A percentile compares a stretch with the other conserved stretches of the same genome.
phyloP scores from a whole-genome alignment of 2,888 invertebrate species.

The Chydorus sphaericus region DNA sequence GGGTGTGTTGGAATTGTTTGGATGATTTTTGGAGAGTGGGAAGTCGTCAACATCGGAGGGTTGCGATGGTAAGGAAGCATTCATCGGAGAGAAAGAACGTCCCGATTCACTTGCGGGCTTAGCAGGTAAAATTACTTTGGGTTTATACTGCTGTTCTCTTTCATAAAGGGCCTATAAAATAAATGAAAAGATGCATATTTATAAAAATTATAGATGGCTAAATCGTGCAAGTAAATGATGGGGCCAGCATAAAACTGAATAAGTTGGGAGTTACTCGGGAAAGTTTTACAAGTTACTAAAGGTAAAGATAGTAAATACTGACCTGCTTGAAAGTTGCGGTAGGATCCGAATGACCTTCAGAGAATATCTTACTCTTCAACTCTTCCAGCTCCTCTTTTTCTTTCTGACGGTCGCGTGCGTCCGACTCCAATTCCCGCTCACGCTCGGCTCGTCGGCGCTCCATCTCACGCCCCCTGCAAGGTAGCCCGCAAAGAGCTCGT shows the following conservation, averaged over 20 bases:
- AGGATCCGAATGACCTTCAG: constrained; percentile 35
- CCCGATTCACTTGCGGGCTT: constrained; percentile 25
- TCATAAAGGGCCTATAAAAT: constrained; percentile 44
- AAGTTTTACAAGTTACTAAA: too few relatives aligned
- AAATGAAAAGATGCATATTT: background rate
- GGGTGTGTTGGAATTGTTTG: constrained; percentile 2
- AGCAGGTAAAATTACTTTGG: constrained; percentile 54
- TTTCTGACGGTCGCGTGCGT: constrained; percentile 73
- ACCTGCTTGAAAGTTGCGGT: constrained; percentile 29
- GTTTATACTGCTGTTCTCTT: constrained; percentile 68
- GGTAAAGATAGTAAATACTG: constrained; percentile 10
- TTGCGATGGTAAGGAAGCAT: background rate
- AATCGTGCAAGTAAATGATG: background rate
- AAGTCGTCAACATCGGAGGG: constrained; percentile 4
- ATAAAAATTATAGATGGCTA: background rate
- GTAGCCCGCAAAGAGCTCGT: background rate
- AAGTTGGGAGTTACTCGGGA: too few relatives aligned
- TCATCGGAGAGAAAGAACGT: background rate
- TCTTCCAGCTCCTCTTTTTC: constrained; percentile 81
- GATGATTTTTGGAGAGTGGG: background rate
- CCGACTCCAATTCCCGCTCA: constrained; percentile 82
- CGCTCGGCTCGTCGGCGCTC: constrained; percentile 79
- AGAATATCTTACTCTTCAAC: constrained; percentile 51
- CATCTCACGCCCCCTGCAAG: constrained; percentile 59
- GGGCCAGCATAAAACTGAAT: too few relatives aligned